Conservation (phyloP, 2,797 vertebrate genomes). For the Sciurus carolinensis region DNA sequence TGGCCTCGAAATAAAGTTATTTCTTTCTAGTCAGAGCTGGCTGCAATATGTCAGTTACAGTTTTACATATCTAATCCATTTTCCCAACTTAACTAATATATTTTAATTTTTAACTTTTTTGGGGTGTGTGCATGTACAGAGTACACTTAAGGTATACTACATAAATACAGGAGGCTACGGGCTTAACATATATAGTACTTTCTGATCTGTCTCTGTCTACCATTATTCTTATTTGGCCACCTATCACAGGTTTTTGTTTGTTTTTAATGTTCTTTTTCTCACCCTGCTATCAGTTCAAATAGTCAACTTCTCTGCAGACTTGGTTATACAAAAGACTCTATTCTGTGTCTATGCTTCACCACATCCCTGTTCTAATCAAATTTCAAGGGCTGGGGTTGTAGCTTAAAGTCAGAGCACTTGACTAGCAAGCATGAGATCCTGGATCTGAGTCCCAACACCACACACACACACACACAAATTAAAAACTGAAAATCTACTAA, state of each 20-base stretch:
- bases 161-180: background rate
- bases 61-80: constrained; percentile 31
- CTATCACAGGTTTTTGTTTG: background rate
- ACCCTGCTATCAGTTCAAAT: background rate
- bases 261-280: background rate
- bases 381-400: background rate
- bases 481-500: background rate
- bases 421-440: background rate
- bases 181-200: background rate
- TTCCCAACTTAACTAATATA: background rate
- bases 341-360: background rate
- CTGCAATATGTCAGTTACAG: constrained; percentile 21
- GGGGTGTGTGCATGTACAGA: background rate
- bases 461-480: too few relatives aligned
- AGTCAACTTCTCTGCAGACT: background rate
- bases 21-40: constrained; percentile 32
- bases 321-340: background rate
- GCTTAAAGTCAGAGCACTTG: background rate
- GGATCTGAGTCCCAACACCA: background rate
- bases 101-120: background rate
- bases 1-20: constrained; percentile 57
- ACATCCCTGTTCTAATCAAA: background rate
- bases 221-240: background rate
- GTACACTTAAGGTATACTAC: background rate
- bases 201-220: background rate